Percentiles rank a stretch among this genome's conserved stretches.
These are phyloP conservation scores for Mola mola DNA, from an alignment of 2,113 vertebrate genomes.

Conservation along the genomic window DNA sequence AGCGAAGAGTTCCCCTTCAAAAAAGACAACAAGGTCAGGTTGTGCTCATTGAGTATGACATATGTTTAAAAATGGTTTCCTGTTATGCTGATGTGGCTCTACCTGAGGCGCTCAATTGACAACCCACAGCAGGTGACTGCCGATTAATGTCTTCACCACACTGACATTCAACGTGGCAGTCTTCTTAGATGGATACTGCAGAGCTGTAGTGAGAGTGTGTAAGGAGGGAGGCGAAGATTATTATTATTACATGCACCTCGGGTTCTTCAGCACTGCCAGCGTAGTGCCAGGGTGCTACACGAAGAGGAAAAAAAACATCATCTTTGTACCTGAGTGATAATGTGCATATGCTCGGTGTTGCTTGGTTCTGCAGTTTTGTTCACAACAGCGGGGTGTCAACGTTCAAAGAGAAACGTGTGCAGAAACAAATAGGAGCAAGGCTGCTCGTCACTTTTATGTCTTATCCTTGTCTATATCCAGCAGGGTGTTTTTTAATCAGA, in stretches of 20 bases:
- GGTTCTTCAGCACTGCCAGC: too few relatives aligned
- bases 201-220: conserved; percentile 31
- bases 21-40: conserved; percentile 54
- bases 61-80: conserved; percentile 65
- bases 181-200: conserved; percentile 38
- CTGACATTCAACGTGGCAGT: conserved; percentile 50
- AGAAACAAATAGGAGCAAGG: too few relatives aligned
- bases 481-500: conserved; percentile 11
- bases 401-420: too few relatives aligned
- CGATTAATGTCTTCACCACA: conserved; percentile 67
- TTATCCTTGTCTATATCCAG: too few relatives aligned
- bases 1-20: conserved; percentile 56
- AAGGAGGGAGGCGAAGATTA: conserved; percentile 31
- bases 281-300: too few relatives aligned
- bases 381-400: too few relatives aligned
- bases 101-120: conserved; percentile 70
- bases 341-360: too few relatives aligned
- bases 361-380: too few relatives aligned
- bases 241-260: conserved; percentile 30
- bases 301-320: too few relatives aligned
- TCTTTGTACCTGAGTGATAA: too few relatives aligned
- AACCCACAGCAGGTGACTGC: conserved; percentile 69
- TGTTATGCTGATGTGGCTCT: conserved; percentile 66
- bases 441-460: too few relatives aligned
- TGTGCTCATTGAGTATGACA: conserved; percentile 60